Evolutionary conservation across 1,140 invertebrate genomes (phyloP), one percentile per base, ranked within the genome.

Genomic region (Musca domestica): DNA sequence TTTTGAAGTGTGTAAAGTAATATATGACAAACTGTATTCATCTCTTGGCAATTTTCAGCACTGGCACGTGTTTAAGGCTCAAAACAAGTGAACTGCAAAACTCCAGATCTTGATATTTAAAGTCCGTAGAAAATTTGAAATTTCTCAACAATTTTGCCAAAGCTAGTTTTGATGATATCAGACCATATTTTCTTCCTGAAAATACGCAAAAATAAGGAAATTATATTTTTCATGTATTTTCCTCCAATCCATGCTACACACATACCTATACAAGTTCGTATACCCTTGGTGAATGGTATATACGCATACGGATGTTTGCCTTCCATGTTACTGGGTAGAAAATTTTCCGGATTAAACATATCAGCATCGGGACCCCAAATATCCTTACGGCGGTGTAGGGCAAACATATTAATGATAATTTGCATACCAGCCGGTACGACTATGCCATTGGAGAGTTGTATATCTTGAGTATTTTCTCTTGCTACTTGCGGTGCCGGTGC

Each of bases 281-380:
- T 71, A n/a, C 77, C 78, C n/a, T 70, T 73, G 2, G 69, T 66
- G 67, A 77, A 81, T 1, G 75, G 76, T 54, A 80, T 71, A 41
- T 70, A 78, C 3, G 72, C 64, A 54, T 71, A 76, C 1, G 74
- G 58, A 68, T 75, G 71, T 52, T 69, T 72, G 2, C 41, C 67
- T 7, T 63, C 25, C 17, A 71, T 61, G 22, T 77, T 75, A 15
- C 71, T 66, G 0, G 71, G 68, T 15, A 76, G 64, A 56, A 81
- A 81, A 51, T 76, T 69, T 27, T 80, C 74, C 5, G 78, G 77
- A 72, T 75, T 70, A 25, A 80, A 81, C 17, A 23, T 65, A 2
- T 70, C 23, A 12, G 77, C 74, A 19, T 76, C 67, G 9, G 56
- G 27, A 14, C 75, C 75, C 75, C 74, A 77, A 49, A 69, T 17